Evolutionary conservation across 2,888 invertebrate species (phyloP), one percentile per base, ranked within the genome.

Genomic region (Sipha maydis): DNA sequence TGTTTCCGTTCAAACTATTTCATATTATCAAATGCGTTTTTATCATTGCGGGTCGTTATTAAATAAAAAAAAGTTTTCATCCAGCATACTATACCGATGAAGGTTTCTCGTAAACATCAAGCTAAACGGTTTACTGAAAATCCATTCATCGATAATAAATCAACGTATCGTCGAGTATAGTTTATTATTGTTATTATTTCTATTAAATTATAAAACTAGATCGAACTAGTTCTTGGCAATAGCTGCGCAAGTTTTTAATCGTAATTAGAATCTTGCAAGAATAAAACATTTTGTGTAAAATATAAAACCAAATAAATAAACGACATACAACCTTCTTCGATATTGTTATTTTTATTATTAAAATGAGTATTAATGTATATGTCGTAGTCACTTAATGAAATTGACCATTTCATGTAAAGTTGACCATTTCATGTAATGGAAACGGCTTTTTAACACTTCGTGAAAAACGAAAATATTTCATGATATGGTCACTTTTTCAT

Each of bases 21-120:
- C 11, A 69, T 28, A 28, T 69, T 31, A 71, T 71, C 2, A 28
- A 31, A 71, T 28, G 11, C 31, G 28, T 71, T 17, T 25, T 14
- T 28, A 31, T 28, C 14, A 14, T 31, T 71, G 28, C 31, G 8
- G 2, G 7, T 28, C 31, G 2, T 28, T 28, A 54, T 78, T 54
- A 8, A 31, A 21, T 54, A 21, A 8, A 54, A 78, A 31, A 25
- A 21, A 21, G 34, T 34, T 31, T 56, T n/a, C 67, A 25, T 56
- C 31, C 31, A 54, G 7, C 11, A 25, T 79, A 54, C 61, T 61
- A 14, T 56, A 56, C 8, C 25, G 17, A 25, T 31, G 80, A 67
- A 38, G 80, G 80, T 61, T 79, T 79, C 9, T 79, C 79, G 38
- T 69, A 80, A 69, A 80, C n/a, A 41, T 28, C 67, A 3, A 67